Percentiles rank a stretch among this genome's conserved stretches.
Conservation (phyloP, 2,888 invertebrate genomes). For the Malachius bipustulatus region DNA sequence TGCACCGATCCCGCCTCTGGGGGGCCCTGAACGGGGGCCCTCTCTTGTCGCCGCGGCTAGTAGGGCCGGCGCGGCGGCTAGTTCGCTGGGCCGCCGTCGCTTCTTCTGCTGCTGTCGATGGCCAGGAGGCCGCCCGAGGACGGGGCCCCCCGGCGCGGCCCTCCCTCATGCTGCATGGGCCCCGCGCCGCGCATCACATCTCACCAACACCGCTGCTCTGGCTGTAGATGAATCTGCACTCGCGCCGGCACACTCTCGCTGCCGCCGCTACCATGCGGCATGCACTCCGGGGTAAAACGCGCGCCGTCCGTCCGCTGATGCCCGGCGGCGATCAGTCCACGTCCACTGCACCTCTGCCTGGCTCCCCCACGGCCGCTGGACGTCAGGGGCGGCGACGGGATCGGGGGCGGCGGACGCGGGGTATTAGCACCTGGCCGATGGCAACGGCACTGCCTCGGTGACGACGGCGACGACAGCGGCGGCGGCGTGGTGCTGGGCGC, state of each 20-base stretch:
- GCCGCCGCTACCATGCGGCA: too few relatives aligned
- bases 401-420: too few relatives aligned
- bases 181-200: conserved; percentile 38
- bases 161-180: conserved; percentile 34
- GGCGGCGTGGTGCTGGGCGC: conserved; percentile 24
- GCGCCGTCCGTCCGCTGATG: conserved; percentile 26
- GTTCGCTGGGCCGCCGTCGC: too few relatives aligned
- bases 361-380: too few relatives aligned
- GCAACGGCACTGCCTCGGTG: conserved; percentile 19
- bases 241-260: too few relatives aligned
- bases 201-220: conserved; percentile 39
- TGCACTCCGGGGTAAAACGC: too few relatives aligned
- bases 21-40: conserved; percentile 40
- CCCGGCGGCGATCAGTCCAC: neutral
- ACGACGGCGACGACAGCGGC: conserved; percentile 20
- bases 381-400: too few relatives aligned
- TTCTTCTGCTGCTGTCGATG: too few relatives aligned
- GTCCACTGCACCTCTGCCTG: conserved; percentile 36
- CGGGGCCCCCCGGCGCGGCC: conserved; percentile 32
- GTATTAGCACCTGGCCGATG: conserved; percentile 41
- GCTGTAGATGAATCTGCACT: too few relatives aligned
- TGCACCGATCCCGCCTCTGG: conserved; percentile 38
- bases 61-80: conserved; percentile 23
- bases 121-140: conserved; percentile 26
- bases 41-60: conserved; percentile 30